Conservation (phyloP, 2,797 vertebrate species). For the Gallinago stenura region DNA sequence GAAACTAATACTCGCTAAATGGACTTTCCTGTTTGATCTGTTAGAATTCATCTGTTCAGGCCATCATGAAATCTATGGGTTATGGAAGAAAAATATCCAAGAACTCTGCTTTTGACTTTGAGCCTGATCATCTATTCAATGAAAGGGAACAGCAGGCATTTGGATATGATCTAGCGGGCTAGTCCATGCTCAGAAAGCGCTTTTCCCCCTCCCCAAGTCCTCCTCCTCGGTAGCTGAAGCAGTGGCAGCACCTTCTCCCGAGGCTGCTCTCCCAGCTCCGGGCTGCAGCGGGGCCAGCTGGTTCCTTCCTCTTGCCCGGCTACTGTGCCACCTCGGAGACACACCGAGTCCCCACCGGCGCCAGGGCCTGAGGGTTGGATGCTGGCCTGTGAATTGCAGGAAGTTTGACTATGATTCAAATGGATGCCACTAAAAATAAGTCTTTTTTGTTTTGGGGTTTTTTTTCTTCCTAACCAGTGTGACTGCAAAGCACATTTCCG, state of each 20-base stretch:
- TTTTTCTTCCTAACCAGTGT: neutral
- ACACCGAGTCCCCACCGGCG: neutral
- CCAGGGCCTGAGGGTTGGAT: neutral
- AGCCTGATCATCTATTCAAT: neutral
- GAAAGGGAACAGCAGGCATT: neutral
- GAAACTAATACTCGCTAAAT: neutral
- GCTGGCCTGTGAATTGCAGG: neutral
- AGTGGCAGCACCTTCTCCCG: neutral
- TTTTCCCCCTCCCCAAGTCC: neutral
- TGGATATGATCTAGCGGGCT: neutral
- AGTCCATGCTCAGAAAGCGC: neutral
- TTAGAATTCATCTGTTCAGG: neutral
- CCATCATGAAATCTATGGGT: neutral
- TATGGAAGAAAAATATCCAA: neutral
- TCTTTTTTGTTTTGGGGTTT: no score
- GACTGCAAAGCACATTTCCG: neutral
- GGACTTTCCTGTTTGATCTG: neutral
- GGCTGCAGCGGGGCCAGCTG: neutral
- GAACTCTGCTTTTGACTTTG: neutral
- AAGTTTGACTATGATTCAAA: neutral
- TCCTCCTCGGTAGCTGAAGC: neutral
- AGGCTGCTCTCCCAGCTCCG: rapidly evolving
- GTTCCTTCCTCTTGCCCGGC: neutral
- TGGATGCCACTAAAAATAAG: neutral
- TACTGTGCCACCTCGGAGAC: neutral